Evolutionary conservation across 2,113 vertebrate genomes (phyloP).

Genomic region (Spea bombifrons): DNA sequence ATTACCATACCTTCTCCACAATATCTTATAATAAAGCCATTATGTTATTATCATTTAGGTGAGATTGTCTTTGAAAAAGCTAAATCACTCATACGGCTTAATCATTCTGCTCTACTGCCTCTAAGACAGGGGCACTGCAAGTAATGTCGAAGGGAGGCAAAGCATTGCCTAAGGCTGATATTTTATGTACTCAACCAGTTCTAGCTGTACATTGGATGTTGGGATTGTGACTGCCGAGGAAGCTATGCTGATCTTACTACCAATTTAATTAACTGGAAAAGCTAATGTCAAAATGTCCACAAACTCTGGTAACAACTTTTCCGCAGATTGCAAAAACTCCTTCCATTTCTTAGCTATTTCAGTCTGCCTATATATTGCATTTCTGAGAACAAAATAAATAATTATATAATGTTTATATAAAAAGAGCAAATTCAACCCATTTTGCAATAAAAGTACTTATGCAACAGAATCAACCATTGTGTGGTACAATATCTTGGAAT

Average conservation of each 20-base stretch:
- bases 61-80: neutral
- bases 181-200: conserved; percentile 9
- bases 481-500: too few relatives aligned
- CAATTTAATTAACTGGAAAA: conserved; percentile 37
- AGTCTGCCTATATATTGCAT: too few relatives aligned
- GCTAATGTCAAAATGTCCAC: conserved; percentile 23
- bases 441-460: too few relatives aligned
- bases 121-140: neutral
- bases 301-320: conserved; percentile 3
- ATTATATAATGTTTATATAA: too few relatives aligned
- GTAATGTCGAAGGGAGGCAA: conserved; percentile 22
- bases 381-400: too few relatives aligned
- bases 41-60: too few relatives aligned
- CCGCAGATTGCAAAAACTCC: conserved; percentile 13
- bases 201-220: neutral
- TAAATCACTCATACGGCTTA: neutral
- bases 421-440: too few relatives aligned
- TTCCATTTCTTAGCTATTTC: neutral
- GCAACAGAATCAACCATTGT: too few relatives aligned
- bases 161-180: conserved; percentile 16
- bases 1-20: too few relatives aligned
- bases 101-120: neutral
- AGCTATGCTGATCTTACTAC: conserved; percentile 16
- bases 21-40: too few relatives aligned
- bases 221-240: conserved; percentile 1